Conservation (phyloP, 2,113 vertebrate species). For the Sturnira hondurensis region DNA sequence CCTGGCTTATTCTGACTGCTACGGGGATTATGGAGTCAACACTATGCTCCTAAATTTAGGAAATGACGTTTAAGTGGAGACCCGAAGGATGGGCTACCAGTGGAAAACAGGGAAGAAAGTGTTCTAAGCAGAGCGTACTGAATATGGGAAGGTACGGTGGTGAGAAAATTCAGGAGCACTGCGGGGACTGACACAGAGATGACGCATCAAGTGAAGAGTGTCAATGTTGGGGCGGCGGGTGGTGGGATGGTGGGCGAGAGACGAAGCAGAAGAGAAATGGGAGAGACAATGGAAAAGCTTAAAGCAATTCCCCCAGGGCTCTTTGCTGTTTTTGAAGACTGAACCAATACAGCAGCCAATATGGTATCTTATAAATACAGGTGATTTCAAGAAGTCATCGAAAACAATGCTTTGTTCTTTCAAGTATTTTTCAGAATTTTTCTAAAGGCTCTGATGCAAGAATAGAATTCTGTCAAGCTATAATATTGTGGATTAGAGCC, state of each 20-base stretch:
- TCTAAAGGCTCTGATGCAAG: not conserved
- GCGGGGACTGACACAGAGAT: not conserved
- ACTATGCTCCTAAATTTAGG: not conserved
- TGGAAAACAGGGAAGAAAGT: not conserved
- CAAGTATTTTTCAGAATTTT: slow-evolving; percentile 13
- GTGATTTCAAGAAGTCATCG: not conserved
- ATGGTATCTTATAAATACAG: not conserved
- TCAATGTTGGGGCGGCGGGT: not conserved
- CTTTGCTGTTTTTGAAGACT: not conserved
- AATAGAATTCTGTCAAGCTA: not conserved
- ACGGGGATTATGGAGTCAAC: not conserved
- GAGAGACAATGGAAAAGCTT: not conserved
- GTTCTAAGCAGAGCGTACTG: not conserved
- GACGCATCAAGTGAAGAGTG: not conserved
- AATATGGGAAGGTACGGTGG: not conserved
- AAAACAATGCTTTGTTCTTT: slow-evolving; percentile 4
- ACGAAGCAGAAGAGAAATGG: not conserved
- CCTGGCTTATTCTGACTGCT: not conserved
- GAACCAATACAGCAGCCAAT: not conserved
- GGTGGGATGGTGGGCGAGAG: not conserved
- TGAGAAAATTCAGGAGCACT: not conserved
- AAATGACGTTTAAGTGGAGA: not conserved
- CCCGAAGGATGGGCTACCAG: not conserved
- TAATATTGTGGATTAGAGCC: not conserved
- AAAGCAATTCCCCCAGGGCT: not conserved